These are phyloP conservation scores for Tenebrosternarchus preto DNA, from an alignment of 2,113 vertebrate genomes.

Conservation along the genomic window DNA sequence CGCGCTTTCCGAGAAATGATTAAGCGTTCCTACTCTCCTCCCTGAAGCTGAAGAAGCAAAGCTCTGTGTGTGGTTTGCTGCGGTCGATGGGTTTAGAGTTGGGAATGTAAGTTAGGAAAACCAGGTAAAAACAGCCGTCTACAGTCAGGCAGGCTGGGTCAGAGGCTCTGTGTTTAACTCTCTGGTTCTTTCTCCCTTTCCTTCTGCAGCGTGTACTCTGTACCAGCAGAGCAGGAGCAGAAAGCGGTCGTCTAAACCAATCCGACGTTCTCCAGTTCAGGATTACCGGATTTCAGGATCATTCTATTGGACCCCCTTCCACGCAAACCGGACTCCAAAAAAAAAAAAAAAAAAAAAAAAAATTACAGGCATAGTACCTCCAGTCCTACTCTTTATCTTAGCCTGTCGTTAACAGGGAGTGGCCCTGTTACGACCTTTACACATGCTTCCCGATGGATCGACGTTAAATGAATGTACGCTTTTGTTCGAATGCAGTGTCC, in stretches of 20 bases:
- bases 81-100: no score
- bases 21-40: slow-evolving; percentile 37
- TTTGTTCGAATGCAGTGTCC: background rate
- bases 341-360: background rate
- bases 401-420: no score
- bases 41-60: background rate
- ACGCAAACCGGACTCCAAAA: background rate
- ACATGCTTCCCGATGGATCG: background rate
- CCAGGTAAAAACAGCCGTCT: no score
- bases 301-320: slow-evolving; percentile 20
- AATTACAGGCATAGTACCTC: background rate
- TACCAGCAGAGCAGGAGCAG: slow-evolving; percentile 72
- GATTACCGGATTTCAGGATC: slow-evolving; percentile 35
- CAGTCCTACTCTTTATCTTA: no score
- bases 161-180: slow-evolving; percentile 1
- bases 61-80: background rate
- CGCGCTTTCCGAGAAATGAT: slow-evolving; percentile 1
- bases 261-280: slow-evolving; percentile 34
- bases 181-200: background rate
- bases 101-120: no score
- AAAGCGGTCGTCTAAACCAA: slow-evolving; percentile 69
- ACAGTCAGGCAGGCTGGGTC: background rate
- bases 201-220: slow-evolving; percentile 70
- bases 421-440: background rate
- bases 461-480: slow-evolving; percentile 8